Conservation (phyloP, 2,113 vertebrate species). For the Columba janthina region DNA sequence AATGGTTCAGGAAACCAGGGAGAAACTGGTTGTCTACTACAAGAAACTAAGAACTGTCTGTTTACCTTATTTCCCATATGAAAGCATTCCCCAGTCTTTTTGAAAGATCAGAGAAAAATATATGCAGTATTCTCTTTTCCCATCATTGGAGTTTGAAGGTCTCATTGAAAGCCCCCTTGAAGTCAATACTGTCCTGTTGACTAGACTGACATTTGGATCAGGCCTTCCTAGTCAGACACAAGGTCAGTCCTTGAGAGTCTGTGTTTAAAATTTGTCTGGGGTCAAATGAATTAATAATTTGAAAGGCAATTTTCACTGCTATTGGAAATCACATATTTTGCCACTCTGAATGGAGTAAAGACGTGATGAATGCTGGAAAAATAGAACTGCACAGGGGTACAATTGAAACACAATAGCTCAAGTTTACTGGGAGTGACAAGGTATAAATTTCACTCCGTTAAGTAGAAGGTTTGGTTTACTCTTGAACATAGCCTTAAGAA, state of each 20-base stretch:
- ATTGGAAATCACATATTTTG: neutral
- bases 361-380: neutral
- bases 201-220: neutral
- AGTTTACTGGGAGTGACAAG: neutral
- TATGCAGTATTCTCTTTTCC: neutral
- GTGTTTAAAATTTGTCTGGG: neutral
- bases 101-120: neutral
- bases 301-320: neutral
- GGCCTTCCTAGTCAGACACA: neutral
- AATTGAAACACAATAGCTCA: neutral
- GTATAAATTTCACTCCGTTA: neutral
- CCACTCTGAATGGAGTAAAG: neutral
- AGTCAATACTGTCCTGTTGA: neutral
- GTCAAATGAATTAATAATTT: neutral
- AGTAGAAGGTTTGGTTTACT: neutral
- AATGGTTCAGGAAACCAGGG: neutral
- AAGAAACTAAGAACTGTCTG: neutral
- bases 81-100: neutral
- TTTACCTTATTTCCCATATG: neutral
- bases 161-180: neutral
- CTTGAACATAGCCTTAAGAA: neutral
- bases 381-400: neutral
- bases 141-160: neutral
- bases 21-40: accelerated
- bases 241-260: neutral